Conservation (phyloP, 2,113 vertebrate genomes). For the Pycnonotus jocosus region DNA sequence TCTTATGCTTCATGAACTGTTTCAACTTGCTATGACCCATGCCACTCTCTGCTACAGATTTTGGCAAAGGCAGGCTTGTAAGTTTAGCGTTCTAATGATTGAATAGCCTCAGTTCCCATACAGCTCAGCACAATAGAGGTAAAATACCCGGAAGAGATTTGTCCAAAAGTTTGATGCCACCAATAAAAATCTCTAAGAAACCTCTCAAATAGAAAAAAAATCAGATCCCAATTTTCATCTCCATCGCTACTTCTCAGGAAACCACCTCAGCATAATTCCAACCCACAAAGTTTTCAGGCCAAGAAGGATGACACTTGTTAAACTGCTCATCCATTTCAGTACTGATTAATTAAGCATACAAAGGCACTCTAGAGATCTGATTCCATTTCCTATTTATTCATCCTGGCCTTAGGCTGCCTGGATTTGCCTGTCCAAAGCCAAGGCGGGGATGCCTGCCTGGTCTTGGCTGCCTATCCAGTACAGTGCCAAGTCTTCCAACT, state of each 20-base stretch:
- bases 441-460: not conserved
- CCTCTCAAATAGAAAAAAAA: not conserved
- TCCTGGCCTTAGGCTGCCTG: not conserved
- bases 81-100: not conserved
- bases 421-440: not conserved
- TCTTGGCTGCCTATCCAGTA: not conserved
- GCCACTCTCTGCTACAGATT: not conserved
- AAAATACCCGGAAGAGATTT: not conserved
- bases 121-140: not conserved
- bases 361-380: not conserved
- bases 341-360: not conserved
- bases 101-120: not conserved
- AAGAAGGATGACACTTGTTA: not conserved
- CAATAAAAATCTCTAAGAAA: not conserved
- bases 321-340: not conserved
- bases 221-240: not conserved
- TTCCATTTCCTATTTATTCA: not conserved
- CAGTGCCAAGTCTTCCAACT: not conserved
- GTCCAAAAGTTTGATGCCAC: not conserved
- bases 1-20: not conserved
- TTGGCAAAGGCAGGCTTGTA: not conserved
- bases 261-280: not conserved
- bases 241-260: not conserved
- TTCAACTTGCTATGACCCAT: not conserved
- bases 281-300: not conserved